A percentile compares a stretch with the other conserved stretches of the same genome.
phyloP scores from a whole-genome alignment of 2,888 invertebrate species.

The Lottia scabra region DNA sequence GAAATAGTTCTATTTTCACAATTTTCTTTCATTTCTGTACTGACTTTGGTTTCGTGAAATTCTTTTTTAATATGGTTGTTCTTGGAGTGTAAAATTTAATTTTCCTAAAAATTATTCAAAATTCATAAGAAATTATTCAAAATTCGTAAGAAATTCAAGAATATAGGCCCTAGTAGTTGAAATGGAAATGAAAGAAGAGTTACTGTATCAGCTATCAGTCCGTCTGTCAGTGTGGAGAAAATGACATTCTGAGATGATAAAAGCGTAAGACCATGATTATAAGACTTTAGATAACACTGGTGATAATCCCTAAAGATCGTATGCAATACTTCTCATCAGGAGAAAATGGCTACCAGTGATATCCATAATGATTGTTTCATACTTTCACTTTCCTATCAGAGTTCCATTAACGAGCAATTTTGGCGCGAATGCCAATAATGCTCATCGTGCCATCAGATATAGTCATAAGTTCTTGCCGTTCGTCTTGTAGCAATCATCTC shows the following conservation, averaged over 20 bases:
- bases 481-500: constrained; percentile 27
- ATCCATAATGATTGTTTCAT: constrained; percentile 18
- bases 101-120: no score
- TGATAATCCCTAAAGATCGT: neutral
- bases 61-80: no score
- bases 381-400: constrained; percentile 8
- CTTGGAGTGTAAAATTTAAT: no score
- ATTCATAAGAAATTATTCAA: no score
- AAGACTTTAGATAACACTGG: neutral
- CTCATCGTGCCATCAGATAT: constrained; percentile 23
- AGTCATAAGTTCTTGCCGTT: constrained; percentile 17
- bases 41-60: no score
- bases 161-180: no score
- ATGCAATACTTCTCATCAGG: neutral
- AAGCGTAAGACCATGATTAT: constrained; percentile 1
- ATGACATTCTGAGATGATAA: neutral
- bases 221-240: neutral
- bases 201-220: neutral
- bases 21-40: no score
- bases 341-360: neutral
- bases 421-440: constrained; percentile 21
- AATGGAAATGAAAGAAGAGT: no score
- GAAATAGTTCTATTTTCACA: no score
- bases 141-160: no score
- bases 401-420: constrained; percentile 14